Percentiles rank a stretch among this genome's conserved stretches.
Evolutionary conservation across 2,888 invertebrate genomes (phyloP).

Genomic region (Leucophora obtusa): DNA sequence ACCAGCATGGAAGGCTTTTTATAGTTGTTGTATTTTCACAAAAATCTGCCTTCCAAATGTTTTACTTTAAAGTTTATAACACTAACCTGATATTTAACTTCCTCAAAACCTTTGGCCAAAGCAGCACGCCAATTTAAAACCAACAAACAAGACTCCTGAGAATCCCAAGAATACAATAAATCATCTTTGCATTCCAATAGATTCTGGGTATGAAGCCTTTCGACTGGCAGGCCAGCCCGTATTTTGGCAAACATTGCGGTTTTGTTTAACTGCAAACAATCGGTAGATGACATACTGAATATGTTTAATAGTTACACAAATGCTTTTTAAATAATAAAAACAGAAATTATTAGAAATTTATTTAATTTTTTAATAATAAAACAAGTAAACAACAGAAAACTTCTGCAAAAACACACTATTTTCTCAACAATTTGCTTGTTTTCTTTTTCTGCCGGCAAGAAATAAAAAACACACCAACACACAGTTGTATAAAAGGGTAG

Average conservation of each 20-base stretch:
- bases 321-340: constrained; percentile 28
- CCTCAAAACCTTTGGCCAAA: constrained; percentile 52
- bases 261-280: constrained; percentile 81
- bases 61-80: neutral
- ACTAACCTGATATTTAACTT: constrained; percentile 66
- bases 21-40: too few species aligned
- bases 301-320: neutral
- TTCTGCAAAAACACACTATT: constrained; percentile 11
- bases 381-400: neutral
- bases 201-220: constrained; percentile 80
- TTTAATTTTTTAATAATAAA: constrained; percentile 1
- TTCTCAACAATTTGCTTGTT: constrained; percentile 21
- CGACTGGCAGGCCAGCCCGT: constrained; percentile 79
- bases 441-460: constrained; percentile 37
- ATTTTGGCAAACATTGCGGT: constrained; percentile 81
- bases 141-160: constrained; percentile 80
- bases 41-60: too few species aligned
- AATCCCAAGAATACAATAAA: constrained; percentile 83
- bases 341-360: neutral
- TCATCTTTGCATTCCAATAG: constrained; percentile 82
- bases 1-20: neutral
- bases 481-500: constrained; percentile 36
- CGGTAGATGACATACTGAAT: constrained; percentile 74
- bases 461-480: neutral
- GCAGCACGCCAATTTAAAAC: constrained; percentile 81